Evolutionary conservation across 2,113 vertebrate species (phyloP).

Genomic region (Sturnira hondurensis): DNA sequence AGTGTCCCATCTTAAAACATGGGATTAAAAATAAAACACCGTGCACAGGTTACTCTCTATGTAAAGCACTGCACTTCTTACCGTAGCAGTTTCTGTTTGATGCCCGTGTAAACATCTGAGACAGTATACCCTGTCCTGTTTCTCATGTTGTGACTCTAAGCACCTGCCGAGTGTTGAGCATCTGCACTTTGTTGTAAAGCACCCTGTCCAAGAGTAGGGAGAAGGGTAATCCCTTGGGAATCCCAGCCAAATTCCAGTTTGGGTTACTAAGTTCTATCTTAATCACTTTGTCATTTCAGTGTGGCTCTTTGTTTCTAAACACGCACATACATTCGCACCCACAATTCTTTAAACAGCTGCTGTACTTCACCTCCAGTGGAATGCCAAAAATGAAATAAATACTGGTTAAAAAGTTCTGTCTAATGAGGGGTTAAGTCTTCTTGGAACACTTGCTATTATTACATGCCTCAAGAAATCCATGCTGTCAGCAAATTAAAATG

Average conservation of each 20-base stretch:
- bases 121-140: background rate
- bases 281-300: background rate
- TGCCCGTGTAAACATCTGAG: background rate
- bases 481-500: constrained; percentile 17
- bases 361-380: background rate
- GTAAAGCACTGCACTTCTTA: constrained; percentile 56
- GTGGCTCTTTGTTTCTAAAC: constrained; percentile 25
- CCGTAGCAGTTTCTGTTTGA: constrained; percentile 47
- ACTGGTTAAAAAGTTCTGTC: background rate
- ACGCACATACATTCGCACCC: background rate
- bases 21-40: constrained; percentile 70
- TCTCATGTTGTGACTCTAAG: background rate
- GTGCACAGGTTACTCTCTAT: constrained; percentile 55
- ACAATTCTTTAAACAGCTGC: background rate
- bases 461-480: background rate
- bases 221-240: background rate
- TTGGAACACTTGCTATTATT: background rate
- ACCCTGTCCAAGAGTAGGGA: background rate
- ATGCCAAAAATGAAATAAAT: constrained; percentile 26
- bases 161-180: background rate
- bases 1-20: constrained; percentile 55
- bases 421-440: background rate
- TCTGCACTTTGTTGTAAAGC: background rate
- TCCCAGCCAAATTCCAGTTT: background rate
- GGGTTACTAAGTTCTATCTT: constrained; percentile 15